Conservation (phyloP, 1,140 invertebrate genomes). For the Cydia splendana region DNA sequence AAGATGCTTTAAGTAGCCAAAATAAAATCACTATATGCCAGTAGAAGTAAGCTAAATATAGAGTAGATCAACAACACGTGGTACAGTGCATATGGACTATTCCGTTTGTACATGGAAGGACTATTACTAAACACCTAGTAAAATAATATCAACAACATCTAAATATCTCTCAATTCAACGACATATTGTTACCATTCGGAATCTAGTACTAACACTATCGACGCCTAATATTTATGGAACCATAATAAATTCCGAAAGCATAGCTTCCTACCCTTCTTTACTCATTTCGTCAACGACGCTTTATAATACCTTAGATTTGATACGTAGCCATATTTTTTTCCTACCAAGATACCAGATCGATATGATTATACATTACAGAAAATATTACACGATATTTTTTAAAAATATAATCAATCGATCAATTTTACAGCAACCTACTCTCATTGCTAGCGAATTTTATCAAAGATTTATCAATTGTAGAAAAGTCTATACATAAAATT, state of each 20-base stretch:
- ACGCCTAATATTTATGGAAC: constrained; percentile 5
- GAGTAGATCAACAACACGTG: constrained; percentile 35
- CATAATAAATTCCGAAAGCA: constrained; percentile 2
- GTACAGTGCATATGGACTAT: constrained; percentile 15
- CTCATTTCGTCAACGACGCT: not conserved
- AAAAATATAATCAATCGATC: no score
- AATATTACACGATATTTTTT: no score
- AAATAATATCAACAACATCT: constrained; percentile 12
- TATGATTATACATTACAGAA: no score
- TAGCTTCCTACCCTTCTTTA: not conserved
- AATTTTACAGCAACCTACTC: no score
- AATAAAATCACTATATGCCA: not conserved
- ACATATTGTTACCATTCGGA: constrained; percentile 28
- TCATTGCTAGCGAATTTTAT: no score
- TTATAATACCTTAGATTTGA: not conserved
- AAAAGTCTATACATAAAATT: no score
- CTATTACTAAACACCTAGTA: constrained; percentile 28
- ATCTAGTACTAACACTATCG: constrained; percentile 16
- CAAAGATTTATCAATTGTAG: no score
- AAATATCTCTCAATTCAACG: constrained; percentile 29
- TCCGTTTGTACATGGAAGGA: constrained; percentile 26
- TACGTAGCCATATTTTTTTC: no score
- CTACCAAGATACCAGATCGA: no score
- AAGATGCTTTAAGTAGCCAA: no score
- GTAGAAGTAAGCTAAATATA: constrained; percentile 14